These are phyloP conservation scores for Rhopilema esculentum DNA, from an alignment of 30 jellyfish, hydroid and myxozoan species.

Conservation along the genomic window DNA sequence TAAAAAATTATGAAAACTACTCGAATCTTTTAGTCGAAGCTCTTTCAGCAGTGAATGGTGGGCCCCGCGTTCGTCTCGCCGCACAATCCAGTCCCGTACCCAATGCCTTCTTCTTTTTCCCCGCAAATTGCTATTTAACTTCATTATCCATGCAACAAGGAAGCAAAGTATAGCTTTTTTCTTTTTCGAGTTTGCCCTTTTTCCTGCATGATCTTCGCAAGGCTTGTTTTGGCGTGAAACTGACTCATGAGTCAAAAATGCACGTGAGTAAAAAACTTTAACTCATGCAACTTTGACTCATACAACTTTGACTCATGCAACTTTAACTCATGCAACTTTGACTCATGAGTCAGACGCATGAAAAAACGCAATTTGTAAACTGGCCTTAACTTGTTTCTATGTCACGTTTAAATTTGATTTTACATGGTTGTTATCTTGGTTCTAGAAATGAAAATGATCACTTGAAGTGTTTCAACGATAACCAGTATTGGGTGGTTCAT, in stretches of 20 bases:
- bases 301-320: neutral
- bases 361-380: neutral
- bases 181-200: neutral
- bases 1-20: neutral
- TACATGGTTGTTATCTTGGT: too few species aligned
- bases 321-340: neutral
- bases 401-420: too few species aligned
- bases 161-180: neutral
- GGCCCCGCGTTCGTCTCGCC: neutral
- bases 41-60: conserved; percentile 19
- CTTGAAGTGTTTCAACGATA: too few species aligned
- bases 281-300: neutral
- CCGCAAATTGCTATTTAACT: neutral
- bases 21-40: conserved; percentile 1
- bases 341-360: conserved; percentile 12
- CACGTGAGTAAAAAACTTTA: too few species aligned
- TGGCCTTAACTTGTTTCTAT: too few species aligned
- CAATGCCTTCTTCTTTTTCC: neutral
- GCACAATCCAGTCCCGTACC: neutral
- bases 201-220: too few species aligned
- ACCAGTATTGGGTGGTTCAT: too few species aligned
- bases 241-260: too few species aligned
- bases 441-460: too few species aligned
- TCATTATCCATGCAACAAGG: neutral
- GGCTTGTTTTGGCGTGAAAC: too few species aligned